Evolutionary conservation across 2,797 vertebrate species (phyloP).

Genomic region (Geranospiza caerulescens): DNA sequence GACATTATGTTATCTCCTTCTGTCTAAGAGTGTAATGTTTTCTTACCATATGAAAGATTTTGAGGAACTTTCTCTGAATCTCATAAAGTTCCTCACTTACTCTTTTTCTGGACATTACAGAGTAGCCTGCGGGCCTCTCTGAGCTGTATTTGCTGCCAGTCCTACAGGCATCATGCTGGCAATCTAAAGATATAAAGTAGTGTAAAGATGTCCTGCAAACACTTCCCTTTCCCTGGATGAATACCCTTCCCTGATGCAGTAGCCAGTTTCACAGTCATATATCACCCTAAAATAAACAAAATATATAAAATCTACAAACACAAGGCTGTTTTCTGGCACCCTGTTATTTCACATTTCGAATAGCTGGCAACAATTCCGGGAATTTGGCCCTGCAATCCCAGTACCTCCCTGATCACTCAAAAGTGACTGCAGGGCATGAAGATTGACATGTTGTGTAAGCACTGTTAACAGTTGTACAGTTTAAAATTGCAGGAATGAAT

Average conservation of each 20-base stretch:
- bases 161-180: neutral
- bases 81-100: neutral
- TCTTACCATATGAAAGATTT: neutral
- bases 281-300: neutral
- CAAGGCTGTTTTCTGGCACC: neutral
- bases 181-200: neutral
- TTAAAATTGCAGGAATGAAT: neutral
- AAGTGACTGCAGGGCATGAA: neutral
- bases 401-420: neutral
- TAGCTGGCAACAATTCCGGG: neutral
- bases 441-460: neutral
- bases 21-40: neutral
- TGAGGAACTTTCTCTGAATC: neutral
- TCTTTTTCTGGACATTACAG: neutral
- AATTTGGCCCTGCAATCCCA: neutral
- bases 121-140: neutral
- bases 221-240: neutral
- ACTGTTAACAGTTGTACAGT: neutral
- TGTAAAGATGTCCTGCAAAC: neutral
- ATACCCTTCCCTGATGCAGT: neutral
- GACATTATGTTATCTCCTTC: neutral
- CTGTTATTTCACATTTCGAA: neutral
- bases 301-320: neutral
- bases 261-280: neutral
- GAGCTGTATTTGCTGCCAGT: neutral